Percentiles rank a stretch among this genome's conserved stretches.
phyloP scores from a whole-genome alignment of 1,140 invertebrate genomes.

The Halesus radiatus region DNA sequence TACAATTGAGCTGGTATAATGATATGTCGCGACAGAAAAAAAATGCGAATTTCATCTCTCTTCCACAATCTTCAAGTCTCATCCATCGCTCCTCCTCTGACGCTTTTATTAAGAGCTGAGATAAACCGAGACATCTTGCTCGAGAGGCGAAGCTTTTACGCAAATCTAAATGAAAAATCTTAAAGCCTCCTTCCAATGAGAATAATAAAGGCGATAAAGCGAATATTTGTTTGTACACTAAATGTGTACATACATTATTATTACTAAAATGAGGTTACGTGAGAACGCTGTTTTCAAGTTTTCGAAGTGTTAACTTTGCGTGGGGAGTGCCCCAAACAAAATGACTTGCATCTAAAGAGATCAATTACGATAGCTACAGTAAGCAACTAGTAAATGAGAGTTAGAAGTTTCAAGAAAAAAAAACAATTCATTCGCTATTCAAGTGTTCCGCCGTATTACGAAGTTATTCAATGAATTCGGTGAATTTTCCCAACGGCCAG shows the following conservation, averaged over 20 bases:
- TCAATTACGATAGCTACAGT: too few species aligned
- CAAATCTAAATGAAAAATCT: conserved; percentile 28
- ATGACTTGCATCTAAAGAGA: too few species aligned
- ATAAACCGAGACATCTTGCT: too few species aligned
- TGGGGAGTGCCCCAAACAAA: neutral
- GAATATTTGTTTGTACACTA: neutral
- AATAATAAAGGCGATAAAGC: neutral
- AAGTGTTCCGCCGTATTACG: neutral
- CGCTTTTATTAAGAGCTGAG: too few species aligned
- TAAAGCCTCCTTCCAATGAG: neutral
- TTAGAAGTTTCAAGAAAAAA: too few species aligned
- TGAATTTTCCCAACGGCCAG: too few species aligned
- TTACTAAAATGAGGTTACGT: neutral
- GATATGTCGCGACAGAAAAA: neutral
- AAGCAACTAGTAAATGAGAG: too few species aligned
- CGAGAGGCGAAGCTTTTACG: neutral
- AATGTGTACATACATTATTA: too few species aligned
- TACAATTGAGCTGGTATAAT: neutral
- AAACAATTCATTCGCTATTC: too few species aligned
- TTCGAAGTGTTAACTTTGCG: neutral
- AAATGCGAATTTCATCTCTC: too few species aligned
- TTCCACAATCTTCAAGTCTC: neutral
- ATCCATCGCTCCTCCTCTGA: too few species aligned
- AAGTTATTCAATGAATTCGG: neutral
- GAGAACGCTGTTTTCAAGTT: neutral